phyloP scores from a whole-genome alignment of 2,888 invertebrate genomes.

The Sceliomorpha sp. region DNA sequence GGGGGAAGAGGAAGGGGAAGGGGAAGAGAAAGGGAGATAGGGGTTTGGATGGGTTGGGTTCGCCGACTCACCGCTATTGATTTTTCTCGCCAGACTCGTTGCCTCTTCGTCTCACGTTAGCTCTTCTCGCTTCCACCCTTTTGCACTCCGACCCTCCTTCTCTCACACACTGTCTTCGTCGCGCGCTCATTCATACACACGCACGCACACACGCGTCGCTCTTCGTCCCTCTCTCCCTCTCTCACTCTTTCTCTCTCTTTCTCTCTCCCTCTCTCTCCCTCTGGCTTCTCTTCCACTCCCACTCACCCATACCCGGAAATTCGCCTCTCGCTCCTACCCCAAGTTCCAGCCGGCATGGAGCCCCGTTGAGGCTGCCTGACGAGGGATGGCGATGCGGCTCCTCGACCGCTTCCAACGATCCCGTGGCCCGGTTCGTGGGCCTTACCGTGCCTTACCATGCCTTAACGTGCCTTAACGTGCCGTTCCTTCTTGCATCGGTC shows the following conservation, averaged over 20 bases:
- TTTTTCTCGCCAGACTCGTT: conserved; percentile 80
- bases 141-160: conserved; percentile 32
- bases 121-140: conserved; percentile 54
- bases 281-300: conserved; percentile 47
- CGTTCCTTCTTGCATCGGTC: conserved; percentile 1
- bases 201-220: conserved; percentile 38
- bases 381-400: conserved; percentile 61
- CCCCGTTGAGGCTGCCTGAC: conserved; percentile 48
- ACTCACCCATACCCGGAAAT: conserved; percentile 57
- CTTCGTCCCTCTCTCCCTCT: too few species aligned
- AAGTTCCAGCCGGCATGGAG: conserved; percentile 47
- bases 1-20: conserved; percentile 44
- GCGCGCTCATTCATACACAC: conserved; percentile 58
- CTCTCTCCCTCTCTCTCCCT: conserved; percentile 39
- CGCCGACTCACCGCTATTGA: conserved; percentile 80
- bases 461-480: too few species aligned
- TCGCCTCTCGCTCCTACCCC: conserved; percentile 48
- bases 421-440: conserved; percentile 23
- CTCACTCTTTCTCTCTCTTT: too few species aligned
- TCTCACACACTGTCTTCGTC: conserved; percentile 35
- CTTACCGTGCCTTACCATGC: conserved; percentile 7
- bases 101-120: conserved; percentile 70
- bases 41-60: conserved; percentile 74
- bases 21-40: conserved; percentile 53
- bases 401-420: conserved; percentile 45